Evolutionary conservation across 2,888 invertebrate species (phyloP).

Genomic region (Sclerodermus sp.): DNA sequence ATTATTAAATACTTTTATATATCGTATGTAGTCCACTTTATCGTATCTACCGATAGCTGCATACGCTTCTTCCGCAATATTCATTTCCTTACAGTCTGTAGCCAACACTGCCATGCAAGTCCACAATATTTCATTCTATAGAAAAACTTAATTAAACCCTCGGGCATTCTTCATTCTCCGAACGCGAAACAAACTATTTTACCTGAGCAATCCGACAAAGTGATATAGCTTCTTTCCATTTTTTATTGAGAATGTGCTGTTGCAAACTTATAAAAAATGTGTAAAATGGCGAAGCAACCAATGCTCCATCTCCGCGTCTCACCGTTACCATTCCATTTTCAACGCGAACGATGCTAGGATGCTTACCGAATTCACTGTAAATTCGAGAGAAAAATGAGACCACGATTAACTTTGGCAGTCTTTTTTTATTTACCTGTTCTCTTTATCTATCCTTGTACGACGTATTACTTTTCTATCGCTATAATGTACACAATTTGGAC

Average conservation of each 20-base stretch:
- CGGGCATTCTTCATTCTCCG: neutral
- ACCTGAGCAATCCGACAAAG: conserved; percentile 73
- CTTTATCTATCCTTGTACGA: conserved; percentile 56
- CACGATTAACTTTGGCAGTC: too few relatives aligned
- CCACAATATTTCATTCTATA: conserved; percentile 76
- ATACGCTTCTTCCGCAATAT: conserved; percentile 93
- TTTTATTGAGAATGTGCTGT: conserved; percentile 71
- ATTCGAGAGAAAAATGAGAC: conserved; percentile 5
- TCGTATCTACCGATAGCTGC: conserved; percentile 85
- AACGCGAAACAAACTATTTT: conserved; percentile 15
- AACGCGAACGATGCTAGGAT: conserved; percentile 79
- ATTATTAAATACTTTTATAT: conserved; percentile 81
- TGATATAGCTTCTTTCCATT: conserved; percentile 84
- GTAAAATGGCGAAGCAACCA: conserved; percentile 61
- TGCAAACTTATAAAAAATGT: conserved; percentile 60
- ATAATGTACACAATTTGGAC: conserved; percentile 58
- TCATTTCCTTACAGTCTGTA: conserved; percentile 80
- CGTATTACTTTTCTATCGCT: conserved; percentile 69
- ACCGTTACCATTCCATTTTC: conserved; percentile 83
- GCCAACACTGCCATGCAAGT: conserved; percentile 91
- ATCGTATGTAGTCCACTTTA: conserved; percentile 83
- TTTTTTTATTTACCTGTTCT: conserved; percentile 51
- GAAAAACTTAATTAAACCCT: neutral
- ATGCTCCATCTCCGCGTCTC: conserved; percentile 85
- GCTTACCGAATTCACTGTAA: conserved; percentile 81